A percentile compares a stretch with the other conserved stretches of the same genome.
These are phyloP conservation scores for Pseudorhiza aurosa DNA, from an alignment of 30 jellyfish, hydroid and myxozoan genomes.

Conservation along the genomic window DNA sequence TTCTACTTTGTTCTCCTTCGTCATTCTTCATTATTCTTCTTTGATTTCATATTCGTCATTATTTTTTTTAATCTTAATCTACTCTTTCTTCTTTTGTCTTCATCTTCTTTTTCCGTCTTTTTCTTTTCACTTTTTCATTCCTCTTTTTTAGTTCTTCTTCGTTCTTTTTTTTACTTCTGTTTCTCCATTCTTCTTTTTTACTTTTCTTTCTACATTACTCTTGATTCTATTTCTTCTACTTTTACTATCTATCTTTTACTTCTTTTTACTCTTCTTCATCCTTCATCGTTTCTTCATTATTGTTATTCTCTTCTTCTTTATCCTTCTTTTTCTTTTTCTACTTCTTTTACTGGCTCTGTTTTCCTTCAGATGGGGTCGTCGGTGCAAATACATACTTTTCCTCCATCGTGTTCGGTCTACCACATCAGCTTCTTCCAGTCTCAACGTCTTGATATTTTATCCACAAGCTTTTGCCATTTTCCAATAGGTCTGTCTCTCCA, in stretches of 20 bases:
- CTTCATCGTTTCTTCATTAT: neutral
- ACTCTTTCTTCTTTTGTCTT: neutral
- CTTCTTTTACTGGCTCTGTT: neutral
- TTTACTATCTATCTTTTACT: neutral
- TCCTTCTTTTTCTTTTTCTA: neutral
- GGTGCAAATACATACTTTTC: too few species aligned
- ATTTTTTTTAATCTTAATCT: neutral
- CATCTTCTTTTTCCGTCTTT: neutral
- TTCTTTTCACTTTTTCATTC: neutral
- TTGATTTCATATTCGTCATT: neutral
- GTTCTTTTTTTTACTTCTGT: neutral
- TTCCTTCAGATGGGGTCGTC: too few species aligned
- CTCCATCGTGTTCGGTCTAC: too few species aligned
- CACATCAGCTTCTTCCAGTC: too few species aligned
- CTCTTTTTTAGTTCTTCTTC: neutral
- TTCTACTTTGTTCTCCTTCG: neutral
- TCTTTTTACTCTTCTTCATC: neutral
- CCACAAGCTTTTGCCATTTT: too few species aligned
- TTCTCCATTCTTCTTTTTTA: neutral
- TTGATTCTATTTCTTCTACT: neutral
- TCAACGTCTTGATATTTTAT: too few species aligned
- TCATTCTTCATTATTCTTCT: too few species aligned
- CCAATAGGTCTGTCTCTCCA: too few species aligned
- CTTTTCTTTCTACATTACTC: neutral
- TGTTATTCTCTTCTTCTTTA: neutral